phyloP scores from a whole-genome alignment of 1,140 invertebrate genomes.

The Euglossa dilemma region DNA sequence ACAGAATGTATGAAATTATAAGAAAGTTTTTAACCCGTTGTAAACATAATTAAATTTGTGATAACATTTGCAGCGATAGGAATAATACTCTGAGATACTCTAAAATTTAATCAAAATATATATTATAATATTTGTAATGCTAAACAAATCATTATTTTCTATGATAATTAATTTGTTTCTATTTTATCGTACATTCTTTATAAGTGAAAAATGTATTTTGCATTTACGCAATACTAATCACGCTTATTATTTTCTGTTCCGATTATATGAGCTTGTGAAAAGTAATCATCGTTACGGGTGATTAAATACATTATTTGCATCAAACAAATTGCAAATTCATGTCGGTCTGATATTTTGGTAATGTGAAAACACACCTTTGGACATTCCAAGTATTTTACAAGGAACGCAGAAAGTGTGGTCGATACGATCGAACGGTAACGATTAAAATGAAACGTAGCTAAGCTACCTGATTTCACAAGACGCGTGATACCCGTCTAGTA shows the following conservation, averaged over 20 bases:
- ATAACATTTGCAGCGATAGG: neutral
- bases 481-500: constrained; percentile 53
- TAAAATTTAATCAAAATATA: neutral
- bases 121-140: neutral
- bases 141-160: neutral
- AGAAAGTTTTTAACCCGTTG: neutral
- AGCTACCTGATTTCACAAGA: constrained; percentile 17
- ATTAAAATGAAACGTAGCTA: constrained; percentile 29
- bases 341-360: neutral
- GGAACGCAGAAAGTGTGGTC: constrained; percentile 9
- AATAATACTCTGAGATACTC: neutral
- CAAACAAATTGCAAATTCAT: neutral
- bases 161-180: neutral
- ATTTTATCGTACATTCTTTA: neutral
- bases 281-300: neutral
- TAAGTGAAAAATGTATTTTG: neutral
- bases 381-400: neutral
- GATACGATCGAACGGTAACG: constrained; percentile 39
- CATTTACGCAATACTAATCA: neutral
- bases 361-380: constrained; percentile 1
- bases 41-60: neutral
- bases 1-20: neutral
- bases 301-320: neutral
- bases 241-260: neutral
- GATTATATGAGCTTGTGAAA: neutral